Evolutionary conservation across 1,140 invertebrate species (phyloP).

Genomic region (Akabosia matsudoensis): DNA sequence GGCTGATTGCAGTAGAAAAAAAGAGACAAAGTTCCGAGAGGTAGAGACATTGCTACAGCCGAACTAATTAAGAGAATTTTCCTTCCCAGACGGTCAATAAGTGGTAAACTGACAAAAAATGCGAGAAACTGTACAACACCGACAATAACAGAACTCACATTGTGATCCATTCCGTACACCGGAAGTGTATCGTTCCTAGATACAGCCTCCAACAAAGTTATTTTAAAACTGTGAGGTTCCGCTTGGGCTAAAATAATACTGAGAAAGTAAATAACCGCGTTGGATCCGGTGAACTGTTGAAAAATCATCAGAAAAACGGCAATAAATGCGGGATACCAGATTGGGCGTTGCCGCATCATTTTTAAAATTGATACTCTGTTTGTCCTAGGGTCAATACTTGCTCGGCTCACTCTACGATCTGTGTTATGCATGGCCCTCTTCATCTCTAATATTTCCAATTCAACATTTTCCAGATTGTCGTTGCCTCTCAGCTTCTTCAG

Average conservation of each 20-base stretch:
- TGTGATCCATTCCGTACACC: background rate
- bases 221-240: slow-evolving; percentile 53
- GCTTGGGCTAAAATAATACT: slow-evolving; percentile 51
- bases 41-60: background rate
- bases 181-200: background rate
- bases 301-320: slow-evolving; percentile 58
- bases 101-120: slow-evolving; percentile 4
- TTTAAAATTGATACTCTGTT: slow-evolving; percentile 25
- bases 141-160: slow-evolving; percentile 12
- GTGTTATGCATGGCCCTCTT: background rate
- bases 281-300: slow-evolving; percentile 65
- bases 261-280: slow-evolving; percentile 68
- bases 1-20: slow-evolving; percentile 13
- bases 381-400: slow-evolving; percentile 38
- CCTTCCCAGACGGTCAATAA: slow-evolving; percentile 19
- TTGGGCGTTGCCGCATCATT: slow-evolving; percentile 1
- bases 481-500: slow-evolving; percentile 60
- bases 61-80: slow-evolving; percentile 14
- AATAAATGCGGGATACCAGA: slow-evolving; percentile 47
- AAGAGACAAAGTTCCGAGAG: background rate
- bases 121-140: slow-evolving; percentile 17
- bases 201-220: slow-evolving; percentile 27
- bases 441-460: background rate
- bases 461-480: background rate
- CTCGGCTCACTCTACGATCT: background rate